Evolutionary conservation across 2,113 vertebrate species (phyloP), one percentile per base, ranked within the genome.

Genomic region (Benthochromis sp.): DNA sequence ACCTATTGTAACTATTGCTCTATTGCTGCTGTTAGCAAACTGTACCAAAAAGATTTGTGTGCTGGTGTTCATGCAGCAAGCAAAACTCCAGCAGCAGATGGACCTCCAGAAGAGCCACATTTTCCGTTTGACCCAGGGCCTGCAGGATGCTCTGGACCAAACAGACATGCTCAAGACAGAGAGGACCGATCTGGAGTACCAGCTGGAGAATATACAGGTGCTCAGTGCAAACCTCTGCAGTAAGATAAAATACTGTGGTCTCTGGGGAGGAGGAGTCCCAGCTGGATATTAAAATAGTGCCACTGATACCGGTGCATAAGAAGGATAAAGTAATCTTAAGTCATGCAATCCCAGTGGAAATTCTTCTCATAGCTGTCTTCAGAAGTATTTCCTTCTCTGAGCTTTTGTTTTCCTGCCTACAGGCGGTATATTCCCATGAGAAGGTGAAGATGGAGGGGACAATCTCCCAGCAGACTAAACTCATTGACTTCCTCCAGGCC

Each of bases 391-490:
- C 63, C 83, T 54, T 80, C 47, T 92, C 57, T 93, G 38, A 90
- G 36, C 27, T 54, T 86, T 24, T 81, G 40, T 57, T 87, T 83
- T 55, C 79, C 17, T 69, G 88, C 84, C 89, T 87, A 47, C 93
- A 99, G 99, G 98, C 98, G 91, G 98, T 99, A 47, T 99, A 98
- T 94, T 99, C 98, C 90, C 98, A 99, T 29, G 99, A 99, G 95
- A 99, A 99, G 90, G 98, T 99, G 91, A 99, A 99, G 95, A 99
- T 99, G 99, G 99, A 99, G 90, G 99, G 99, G 76, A 99, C 99
- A 40, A 99, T 99, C 95, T 98, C 98, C 83, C 99, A 99, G 88
- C 99, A 99, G 96, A 99, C 98, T 93, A 99, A 99, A 95, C 98
- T 99, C 87, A 99, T 99, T 83, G 99, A 99, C 95, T 99, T 99